These are phyloP conservation scores for Chaetoderma sp. DNA, from an alignment of 2,888 invertebrate genomes.

Conservation along the genomic window DNA sequence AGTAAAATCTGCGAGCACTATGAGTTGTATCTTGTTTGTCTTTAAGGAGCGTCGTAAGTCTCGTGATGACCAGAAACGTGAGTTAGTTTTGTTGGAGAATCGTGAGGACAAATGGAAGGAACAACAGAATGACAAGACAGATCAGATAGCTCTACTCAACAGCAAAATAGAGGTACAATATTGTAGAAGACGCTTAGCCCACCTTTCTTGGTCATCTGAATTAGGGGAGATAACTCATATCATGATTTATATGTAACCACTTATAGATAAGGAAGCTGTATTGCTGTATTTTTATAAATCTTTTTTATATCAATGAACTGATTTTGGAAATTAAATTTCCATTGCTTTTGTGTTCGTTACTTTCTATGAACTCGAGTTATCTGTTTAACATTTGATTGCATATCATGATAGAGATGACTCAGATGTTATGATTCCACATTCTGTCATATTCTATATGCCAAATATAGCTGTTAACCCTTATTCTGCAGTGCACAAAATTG, in stretches of 20 bases:
- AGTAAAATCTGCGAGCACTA: no score
- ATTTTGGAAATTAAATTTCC: background rate
- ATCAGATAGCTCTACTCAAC: slow-evolving; percentile 40
- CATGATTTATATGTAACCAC: no score
- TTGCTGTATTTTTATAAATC: background rate
- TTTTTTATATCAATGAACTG: background rate
- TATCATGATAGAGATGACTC: background rate
- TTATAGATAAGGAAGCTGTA: no score
- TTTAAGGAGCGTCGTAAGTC: slow-evolving; percentile 55
- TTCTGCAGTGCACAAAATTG: no score
- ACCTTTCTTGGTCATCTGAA: no score
- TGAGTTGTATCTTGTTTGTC: no score
- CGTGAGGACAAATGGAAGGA: slow-evolving; percentile 52
- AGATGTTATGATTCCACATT: no score
- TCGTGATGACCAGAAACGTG: slow-evolving; percentile 53
- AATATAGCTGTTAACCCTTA: no score
- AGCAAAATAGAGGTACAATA: slow-evolving; percentile 38
- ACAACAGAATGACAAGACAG: slow-evolving; percentile 53
- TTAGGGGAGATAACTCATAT: no score
- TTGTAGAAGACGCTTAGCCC: no score
- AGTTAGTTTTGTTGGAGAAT: slow-evolving; percentile 51
- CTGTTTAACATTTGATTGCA: background rate
- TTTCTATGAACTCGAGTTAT: background rate
- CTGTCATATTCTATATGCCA: no score
- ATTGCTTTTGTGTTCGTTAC: background rate